A percentile compares a stretch with the other conserved stretches of the same genome.
Evolutionary conservation across 1,140 invertebrate genomes (phyloP).

Genomic region (Solenopsis invicta): DNA sequence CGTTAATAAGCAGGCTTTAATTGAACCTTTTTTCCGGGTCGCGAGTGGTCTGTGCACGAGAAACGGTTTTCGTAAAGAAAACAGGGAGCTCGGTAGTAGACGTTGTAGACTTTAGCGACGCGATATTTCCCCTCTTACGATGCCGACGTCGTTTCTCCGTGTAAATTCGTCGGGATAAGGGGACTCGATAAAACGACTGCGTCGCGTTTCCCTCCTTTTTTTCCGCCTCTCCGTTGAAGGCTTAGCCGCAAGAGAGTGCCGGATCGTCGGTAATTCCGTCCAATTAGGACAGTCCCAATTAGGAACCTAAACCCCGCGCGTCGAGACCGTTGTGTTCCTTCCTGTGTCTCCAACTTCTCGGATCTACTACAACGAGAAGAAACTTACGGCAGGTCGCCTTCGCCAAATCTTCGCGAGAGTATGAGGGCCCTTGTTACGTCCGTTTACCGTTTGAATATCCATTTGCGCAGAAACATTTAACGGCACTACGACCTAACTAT

Average conservation of each 20-base stretch:
- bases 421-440: slow-evolving; percentile 6
- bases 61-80: slow-evolving; percentile 36
- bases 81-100: slow-evolving; percentile 1
- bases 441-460: background rate
- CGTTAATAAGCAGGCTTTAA: slow-evolving; percentile 65
- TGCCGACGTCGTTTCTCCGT: slow-evolving; percentile 56
- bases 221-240: slow-evolving; percentile 47
- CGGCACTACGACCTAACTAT: background rate
- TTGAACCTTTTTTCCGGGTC: slow-evolving; percentile 21
- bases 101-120: slow-evolving; percentile 60
- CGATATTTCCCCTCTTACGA: slow-evolving; percentile 51
- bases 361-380: background rate
- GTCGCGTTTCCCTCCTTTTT: slow-evolving; percentile 65
- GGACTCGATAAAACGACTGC: slow-evolving; percentile 73
- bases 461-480: slow-evolving; percentile 15
- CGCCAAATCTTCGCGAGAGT: slow-evolving; percentile 37
- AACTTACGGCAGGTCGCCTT: slow-evolving; percentile 58
- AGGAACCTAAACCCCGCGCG: slow-evolving; percentile 70
- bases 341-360: slow-evolving; percentile 4
- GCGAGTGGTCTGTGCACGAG: slow-evolving; percentile 45
- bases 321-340: slow-evolving; percentile 64
- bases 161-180: slow-evolving; percentile 71
- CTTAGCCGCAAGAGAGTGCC: slow-evolving; percentile 74
- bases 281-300: slow-evolving; percentile 82
- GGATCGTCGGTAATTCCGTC: slow-evolving; percentile 76